Percentiles rank a stretch among this genome's conserved stretches.
phyloP scores from a whole-genome alignment of 1,140 invertebrate genomes.

The Rhysida immarginata region DNA sequence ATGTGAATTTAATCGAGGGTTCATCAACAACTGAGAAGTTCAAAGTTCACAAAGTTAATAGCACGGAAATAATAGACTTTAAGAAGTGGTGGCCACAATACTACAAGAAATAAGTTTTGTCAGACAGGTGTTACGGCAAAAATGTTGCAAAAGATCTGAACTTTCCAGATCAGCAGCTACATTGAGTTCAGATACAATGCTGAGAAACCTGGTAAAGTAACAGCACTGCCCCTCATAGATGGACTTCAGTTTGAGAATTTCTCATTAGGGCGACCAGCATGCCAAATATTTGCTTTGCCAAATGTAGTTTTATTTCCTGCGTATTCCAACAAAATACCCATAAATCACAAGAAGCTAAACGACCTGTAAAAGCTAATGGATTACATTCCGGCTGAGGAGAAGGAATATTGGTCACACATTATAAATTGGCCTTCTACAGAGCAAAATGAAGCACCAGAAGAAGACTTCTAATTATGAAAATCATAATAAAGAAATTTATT shows the following conservation, averaged over 20 bases:
- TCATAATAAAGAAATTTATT: not conserved
- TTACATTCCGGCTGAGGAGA: not conserved
- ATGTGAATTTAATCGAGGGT: not conserved
- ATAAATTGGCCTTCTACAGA: not conserved
- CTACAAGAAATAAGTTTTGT: not conserved
- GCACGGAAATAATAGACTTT: not conserved
- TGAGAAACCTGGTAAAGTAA: not conserved
- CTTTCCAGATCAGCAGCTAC: not conserved
- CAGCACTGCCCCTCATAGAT: not conserved
- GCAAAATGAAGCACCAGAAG: not conserved
- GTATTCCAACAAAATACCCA: not conserved
- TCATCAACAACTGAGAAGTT: not conserved
- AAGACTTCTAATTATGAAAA: not conserved
- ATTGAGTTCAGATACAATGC: not conserved
- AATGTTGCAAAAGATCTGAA: not conserved
- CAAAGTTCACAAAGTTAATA: not conserved
- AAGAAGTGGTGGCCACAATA: not conserved
- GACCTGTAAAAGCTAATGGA: not conserved
- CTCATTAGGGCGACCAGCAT: not conserved
- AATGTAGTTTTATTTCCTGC: not conserved
- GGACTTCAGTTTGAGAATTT: not conserved
- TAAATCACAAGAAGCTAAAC: not conserved
- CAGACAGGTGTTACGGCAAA: not conserved
- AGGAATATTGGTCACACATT: not conserved
- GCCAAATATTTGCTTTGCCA: not conserved